phyloP scores from a whole-genome alignment of 1,140 invertebrate genomes.

The Eciton burchellii region DNA sequence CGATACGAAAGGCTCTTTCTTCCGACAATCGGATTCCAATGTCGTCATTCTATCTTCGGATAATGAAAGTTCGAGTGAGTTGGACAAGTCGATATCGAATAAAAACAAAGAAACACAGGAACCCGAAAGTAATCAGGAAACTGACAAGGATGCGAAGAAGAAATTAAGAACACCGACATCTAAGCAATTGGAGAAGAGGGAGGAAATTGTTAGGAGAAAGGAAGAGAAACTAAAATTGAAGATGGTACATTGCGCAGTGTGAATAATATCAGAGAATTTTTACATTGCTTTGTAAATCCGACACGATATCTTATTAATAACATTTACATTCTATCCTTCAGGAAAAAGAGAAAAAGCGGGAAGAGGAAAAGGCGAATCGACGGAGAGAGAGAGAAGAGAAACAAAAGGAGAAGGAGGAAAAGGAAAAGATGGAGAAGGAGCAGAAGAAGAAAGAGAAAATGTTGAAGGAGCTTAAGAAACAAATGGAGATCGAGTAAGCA shows the following conservation, averaged over 20 bases:
- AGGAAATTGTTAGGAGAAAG: conserved; percentile 85
- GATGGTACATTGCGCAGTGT: conserved; percentile 78
- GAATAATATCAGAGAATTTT: conserved; percentile 10
- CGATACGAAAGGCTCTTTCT: conserved; percentile 14
- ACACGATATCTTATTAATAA: conserved; percentile 19
- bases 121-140: conserved; percentile 15
- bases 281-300: conserved; percentile 25
- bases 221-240: conserved; percentile 87
- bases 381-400: conserved; percentile 76
- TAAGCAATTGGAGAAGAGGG: conserved; percentile 81
- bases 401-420: conserved; percentile 84
- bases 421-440: conserved; percentile 83
- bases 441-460: conserved; percentile 84
- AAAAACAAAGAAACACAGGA: conserved; percentile 2
- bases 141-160: conserved; percentile 41
- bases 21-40: conserved; percentile 55
- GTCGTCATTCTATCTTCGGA: conserved; percentile 65
- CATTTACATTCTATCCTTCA: conserved; percentile 74
- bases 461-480: conserved; percentile 85
- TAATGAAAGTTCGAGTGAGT: conserved; percentile 78
- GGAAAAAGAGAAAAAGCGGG: conserved; percentile 86
- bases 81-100: conserved; percentile 48
- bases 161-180: conserved; percentile 78
- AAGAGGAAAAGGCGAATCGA: conserved; percentile 78
- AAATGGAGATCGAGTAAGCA: conserved; percentile 80